Base-by-base conservation (phyloP, 1,140 invertebrate species). In the Conopomorpha cramerella region DNA sequence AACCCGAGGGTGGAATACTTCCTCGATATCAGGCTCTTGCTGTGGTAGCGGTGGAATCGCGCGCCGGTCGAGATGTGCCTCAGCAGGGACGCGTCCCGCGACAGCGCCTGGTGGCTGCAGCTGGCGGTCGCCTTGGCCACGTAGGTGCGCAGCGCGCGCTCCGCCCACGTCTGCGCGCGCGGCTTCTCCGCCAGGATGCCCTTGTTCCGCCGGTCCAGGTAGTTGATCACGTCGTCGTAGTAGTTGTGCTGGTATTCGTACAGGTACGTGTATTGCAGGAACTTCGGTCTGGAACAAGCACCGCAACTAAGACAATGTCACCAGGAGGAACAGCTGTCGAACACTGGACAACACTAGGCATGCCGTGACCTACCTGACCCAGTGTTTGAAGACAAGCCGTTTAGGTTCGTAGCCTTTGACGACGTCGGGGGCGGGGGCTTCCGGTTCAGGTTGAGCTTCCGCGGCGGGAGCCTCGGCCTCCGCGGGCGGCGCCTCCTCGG, bases 161-260 rank as follows among this genome's bases (percentile, higher is more conserved):
- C 91, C 16, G 86, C 84, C 91, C 90, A 92, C 27, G 89, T 90
- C 63, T 91, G 86, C 2, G 90, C 82, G 30, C 84, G 79, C 1
- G 90, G 90, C 18, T 81, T 80, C 36, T 91, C 89, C 11, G 84
- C 79, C 1, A 68, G 64, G 16, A 88, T 59, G 1, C 90, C 90
- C 43, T 79, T 80, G 53, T 86, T 83, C 34, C 88, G 82, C 53
- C 86, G 84, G 55, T 93, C 86, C 65, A 93, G 71, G 67, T 86
- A 92, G 46, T 88, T 86, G 53, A 92, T 90, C 23, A 90, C 83
- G 51, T 92, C 89, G 55, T 92, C 83, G 63, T 93, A 93, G 64
- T 93, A 93, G 67, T 89, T 90, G 64, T 85, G 81, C 67, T 86
- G 84, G 72, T 91, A 92, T 55, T 91, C 86, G 67, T 90, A 90